Percentiles rank a stretch among this genome's conserved stretches.
Evolutionary conservation across 1,140 invertebrate species (phyloP).

Genomic region (Neodiprion virginianus): DNA sequence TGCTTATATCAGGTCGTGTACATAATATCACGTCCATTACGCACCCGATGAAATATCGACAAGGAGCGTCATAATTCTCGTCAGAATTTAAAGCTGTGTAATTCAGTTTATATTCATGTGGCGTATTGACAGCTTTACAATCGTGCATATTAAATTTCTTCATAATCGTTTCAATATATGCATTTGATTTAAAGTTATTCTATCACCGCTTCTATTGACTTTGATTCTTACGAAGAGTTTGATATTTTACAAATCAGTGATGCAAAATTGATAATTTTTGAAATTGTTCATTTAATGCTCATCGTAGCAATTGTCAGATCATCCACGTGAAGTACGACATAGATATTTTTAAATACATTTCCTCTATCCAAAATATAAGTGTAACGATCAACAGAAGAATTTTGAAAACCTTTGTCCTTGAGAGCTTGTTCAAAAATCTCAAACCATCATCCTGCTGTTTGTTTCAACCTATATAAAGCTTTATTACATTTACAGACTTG

Average conservation of each 20-base stretch:
- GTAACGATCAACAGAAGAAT: slow-evolving; percentile 22
- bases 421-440: background rate
- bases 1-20: slow-evolving; percentile 23
- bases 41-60: slow-evolving; percentile 23
- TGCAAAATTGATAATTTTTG: slow-evolving; percentile 20
- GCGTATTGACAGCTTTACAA: slow-evolving; percentile 23
- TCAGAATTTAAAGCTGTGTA: slow-evolving; percentile 20
- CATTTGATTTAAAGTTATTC: slow-evolving; percentile 24
- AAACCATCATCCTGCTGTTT: no score
- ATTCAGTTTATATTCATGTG: slow-evolving; percentile 28
- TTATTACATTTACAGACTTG: slow-evolving; percentile 34
- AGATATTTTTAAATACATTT: slow-evolving; percentile 25
- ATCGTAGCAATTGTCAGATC: slow-evolving; percentile 25
- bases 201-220: slow-evolving; percentile 18
- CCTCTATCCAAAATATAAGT: slow-evolving; percentile 27
- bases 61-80: slow-evolving; percentile 17
- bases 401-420: slow-evolving; percentile 23
- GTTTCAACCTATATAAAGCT: slow-evolving; percentile 45
- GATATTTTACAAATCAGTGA: slow-evolving; percentile 27
- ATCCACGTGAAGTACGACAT: slow-evolving; percentile 34
- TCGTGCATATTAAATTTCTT: slow-evolving; percentile 29
- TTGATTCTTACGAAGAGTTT: slow-evolving; percentile 31
- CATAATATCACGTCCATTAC: slow-evolving; percentile 29
- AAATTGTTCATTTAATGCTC: slow-evolving; percentile 26
- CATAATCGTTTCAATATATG: slow-evolving; percentile 28